phyloP scores from a whole-genome alignment of 2,888 invertebrate genomes.

The Chalcosyrphus nemorum region DNA sequence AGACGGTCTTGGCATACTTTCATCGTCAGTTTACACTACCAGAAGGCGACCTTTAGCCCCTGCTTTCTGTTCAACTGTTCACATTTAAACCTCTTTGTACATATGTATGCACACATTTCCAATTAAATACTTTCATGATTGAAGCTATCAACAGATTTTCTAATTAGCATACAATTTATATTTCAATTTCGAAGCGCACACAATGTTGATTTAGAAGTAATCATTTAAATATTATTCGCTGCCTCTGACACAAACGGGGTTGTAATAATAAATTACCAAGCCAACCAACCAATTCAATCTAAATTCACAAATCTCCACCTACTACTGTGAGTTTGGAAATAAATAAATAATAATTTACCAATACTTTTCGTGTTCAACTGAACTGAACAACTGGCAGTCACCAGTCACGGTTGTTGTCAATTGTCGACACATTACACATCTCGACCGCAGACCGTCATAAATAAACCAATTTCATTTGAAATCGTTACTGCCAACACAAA shows the following conservation, averaged over 20 bases:
- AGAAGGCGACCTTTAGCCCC: too few species aligned
- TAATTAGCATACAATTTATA: too few species aligned
- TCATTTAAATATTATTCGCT: neutral
- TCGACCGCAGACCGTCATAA: constrained; percentile 18
- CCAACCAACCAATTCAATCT: constrained; percentile 1
- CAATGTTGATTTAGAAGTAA: too few species aligned
- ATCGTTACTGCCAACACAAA: neutral
- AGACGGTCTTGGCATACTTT: too few species aligned
- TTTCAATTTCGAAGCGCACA: too few species aligned
- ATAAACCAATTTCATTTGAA: constrained; percentile 18
- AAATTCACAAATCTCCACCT: neutral
- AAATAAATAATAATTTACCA: neutral
- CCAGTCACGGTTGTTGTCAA: neutral
- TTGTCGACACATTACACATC: neutral
- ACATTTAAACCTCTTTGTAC: too few species aligned
- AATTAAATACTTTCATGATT: too few species aligned
- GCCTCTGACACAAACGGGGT: neutral
- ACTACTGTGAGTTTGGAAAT: neutral
- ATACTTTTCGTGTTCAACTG: neutral
- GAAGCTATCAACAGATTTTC: too few species aligned
- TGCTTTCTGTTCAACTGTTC: too few species aligned
- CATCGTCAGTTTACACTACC: too few species aligned
- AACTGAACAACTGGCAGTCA: neutral
- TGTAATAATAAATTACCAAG: neutral
- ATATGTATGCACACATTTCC: too few species aligned